Evolutionary conservation across 2,113 vertebrate genomes (phyloP).

Genomic region (Dunckerocampus dactyliophorus): DNA sequence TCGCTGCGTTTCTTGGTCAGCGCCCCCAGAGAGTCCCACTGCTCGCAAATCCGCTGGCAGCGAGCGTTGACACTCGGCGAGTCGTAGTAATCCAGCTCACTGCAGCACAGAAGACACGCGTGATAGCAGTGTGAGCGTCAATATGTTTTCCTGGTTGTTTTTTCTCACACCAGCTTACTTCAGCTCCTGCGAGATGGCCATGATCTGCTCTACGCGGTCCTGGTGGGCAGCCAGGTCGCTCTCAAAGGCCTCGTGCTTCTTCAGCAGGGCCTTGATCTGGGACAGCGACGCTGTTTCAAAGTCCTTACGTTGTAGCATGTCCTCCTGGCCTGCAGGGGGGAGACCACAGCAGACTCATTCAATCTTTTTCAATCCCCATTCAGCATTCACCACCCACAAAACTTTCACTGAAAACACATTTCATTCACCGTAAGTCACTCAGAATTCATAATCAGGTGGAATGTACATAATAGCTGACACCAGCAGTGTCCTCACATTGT

Average conservation of each 20-base stretch:
- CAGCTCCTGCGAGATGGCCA: constrained; percentile 95
- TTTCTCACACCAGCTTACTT: constrained; percentile 74
- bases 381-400: too few relatives aligned
- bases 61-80: constrained; percentile 94
- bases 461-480: too few relatives aligned
- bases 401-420: too few relatives aligned
- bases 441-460: too few relatives aligned
- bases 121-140: neutral
- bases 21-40: constrained; percentile 91
- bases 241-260: constrained; percentile 98
- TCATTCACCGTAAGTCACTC: too few relatives aligned
- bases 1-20: constrained; percentile 94
- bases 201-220: constrained; percentile 97
- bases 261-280: constrained; percentile 95
- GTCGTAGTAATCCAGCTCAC: constrained; percentile 98
- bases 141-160: neutral
- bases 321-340: constrained; percentile 84
- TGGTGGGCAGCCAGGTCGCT: constrained; percentile 97
- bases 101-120: constrained; percentile 45
- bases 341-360: neutral
- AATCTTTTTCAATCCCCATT: too few relatives aligned
- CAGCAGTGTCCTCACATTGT: too few relatives aligned
- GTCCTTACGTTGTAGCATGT: constrained; percentile 88
- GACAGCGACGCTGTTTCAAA: constrained; percentile 92
- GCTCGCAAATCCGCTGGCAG: constrained; percentile 97